Evolutionary conservation across 2,888 invertebrate species (phyloP), one percentile per base, ranked within the genome.

Genomic region (Napeogenes sylphis): DNA sequence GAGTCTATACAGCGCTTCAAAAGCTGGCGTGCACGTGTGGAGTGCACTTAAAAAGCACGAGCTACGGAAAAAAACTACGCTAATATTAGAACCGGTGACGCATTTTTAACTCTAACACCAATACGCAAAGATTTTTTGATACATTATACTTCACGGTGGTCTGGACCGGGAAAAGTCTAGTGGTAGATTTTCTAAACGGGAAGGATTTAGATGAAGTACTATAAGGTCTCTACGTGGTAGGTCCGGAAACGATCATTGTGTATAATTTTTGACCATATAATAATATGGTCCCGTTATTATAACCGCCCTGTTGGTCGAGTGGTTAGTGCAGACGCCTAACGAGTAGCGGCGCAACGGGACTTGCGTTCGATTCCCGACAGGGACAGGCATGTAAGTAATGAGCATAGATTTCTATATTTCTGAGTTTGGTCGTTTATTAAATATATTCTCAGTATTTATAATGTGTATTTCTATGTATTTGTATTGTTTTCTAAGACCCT

Each of bases 11-110:
- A 38, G 38, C 8, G 38, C 38, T 42, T 62, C 55, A 63, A 68
- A 66, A 69, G 56, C 63, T 62, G 65, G 62, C 65, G 62, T 69
- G 63, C 71, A 69, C 68, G 69, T 66, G 71, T 67, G 62, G 55
- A 71, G 70, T 58, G 61, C 66, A 67, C 71, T 73, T 66, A 6
- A 51, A 42, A 64, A 67, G 70, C 73, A 72, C 73, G 73, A 65
- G 73, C 70, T 64, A 61, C 62, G 63, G 58, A 65, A 68, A 68
- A 64, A 67, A 63, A 56, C 57, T 55, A 59, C 51, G 53, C 64
- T 58, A 64, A 64, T 65, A 65, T 62, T 65, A 65, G 65, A 58
- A 63, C 59, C 54, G 51, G 14, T 58, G 55, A 57, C 47, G 47
- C 59, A 62, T 58, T 58, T 51, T 62, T 56, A 12, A 62, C 61